phyloP scores from a whole-genome alignment of 2,888 invertebrate genomes.

The Cremastinae sp. region DNA sequence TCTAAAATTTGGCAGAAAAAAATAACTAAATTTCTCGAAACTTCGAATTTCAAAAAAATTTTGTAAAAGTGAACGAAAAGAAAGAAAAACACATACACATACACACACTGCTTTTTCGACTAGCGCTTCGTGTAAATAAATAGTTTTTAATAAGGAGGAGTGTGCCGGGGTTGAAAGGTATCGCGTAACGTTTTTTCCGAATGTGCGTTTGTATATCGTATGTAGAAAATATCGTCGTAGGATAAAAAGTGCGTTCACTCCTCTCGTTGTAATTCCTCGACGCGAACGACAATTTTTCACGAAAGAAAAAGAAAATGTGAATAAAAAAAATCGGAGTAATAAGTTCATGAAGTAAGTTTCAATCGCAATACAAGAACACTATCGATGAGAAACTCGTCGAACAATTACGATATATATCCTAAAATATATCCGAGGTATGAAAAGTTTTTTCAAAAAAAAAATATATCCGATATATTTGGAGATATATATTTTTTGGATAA shows the following conservation, averaged over 20 bases:
- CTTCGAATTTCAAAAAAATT: slow-evolving; percentile 67
- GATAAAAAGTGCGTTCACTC: slow-evolving; percentile 49
- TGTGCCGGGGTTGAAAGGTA: neutral
- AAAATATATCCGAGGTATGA: too few relatives aligned
- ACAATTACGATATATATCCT: too few relatives aligned
- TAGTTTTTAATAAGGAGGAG: slow-evolving; percentile 37
- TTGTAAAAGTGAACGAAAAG: slow-evolving; percentile 60
- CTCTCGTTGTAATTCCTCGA: slow-evolving; percentile 59
- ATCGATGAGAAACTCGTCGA: too few relatives aligned
- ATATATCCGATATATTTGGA: too few relatives aligned
- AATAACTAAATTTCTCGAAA: too few relatives aligned
- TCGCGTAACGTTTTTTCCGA: slow-evolving; percentile 40
- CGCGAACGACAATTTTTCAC: slow-evolving; percentile 56
- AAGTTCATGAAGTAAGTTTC: neutral
- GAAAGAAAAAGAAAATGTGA: too few relatives aligned
- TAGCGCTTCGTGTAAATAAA: slow-evolving; percentile 69
- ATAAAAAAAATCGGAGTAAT: too few relatives aligned
- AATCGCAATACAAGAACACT: slow-evolving; percentile 22
- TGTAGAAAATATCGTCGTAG: slow-evolving; percentile 53
- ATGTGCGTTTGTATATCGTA: slow-evolving; percentile 56
- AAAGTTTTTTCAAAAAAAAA: too few relatives aligned
- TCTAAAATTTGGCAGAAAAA: slow-evolving; percentile 35
- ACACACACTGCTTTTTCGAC: slow-evolving; percentile 65
- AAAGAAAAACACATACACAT: slow-evolving; percentile 8
- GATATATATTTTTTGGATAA: too few relatives aligned